Evolutionary conservation across 2,797 vertebrate genomes (phyloP).

Genomic region (Sphenopsis melanotis): DNA sequence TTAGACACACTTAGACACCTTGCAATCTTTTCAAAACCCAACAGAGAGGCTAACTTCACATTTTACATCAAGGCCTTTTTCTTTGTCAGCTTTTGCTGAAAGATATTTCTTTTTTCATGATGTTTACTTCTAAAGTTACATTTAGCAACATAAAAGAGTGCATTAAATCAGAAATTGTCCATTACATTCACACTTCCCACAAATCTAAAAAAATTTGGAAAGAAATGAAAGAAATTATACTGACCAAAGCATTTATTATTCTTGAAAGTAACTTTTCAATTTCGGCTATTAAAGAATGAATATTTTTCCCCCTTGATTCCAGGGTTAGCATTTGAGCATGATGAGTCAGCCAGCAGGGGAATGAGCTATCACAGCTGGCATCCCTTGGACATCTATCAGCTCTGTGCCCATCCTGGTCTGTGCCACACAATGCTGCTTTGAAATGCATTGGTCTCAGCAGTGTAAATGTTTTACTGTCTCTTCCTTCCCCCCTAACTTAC

Average conservation of each 20-base stretch:
- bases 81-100: background rate
- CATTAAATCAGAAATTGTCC: background rate
- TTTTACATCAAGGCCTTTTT: background rate
- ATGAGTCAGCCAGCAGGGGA: background rate
- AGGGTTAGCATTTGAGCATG: background rate
- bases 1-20: background rate
- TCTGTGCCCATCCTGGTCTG: background rate
- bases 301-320: background rate
- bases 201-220: background rate
- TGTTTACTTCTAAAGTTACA: background rate
- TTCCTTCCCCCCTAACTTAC: background rate
- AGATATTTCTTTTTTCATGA: background rate
- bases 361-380: background rate
- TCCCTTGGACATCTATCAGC: background rate
- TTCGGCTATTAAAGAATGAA: background rate
- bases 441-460: background rate
- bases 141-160: background rate
- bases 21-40: background rate
- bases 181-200: background rate
- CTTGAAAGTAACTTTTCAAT: background rate
- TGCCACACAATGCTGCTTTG: background rate
- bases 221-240: background rate
- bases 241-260: background rate
- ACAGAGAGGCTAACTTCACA: background rate
- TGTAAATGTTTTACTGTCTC: background rate